Conservation (phyloP, 2,888 invertebrate genomes). For the Lapara coniferarum region DNA sequence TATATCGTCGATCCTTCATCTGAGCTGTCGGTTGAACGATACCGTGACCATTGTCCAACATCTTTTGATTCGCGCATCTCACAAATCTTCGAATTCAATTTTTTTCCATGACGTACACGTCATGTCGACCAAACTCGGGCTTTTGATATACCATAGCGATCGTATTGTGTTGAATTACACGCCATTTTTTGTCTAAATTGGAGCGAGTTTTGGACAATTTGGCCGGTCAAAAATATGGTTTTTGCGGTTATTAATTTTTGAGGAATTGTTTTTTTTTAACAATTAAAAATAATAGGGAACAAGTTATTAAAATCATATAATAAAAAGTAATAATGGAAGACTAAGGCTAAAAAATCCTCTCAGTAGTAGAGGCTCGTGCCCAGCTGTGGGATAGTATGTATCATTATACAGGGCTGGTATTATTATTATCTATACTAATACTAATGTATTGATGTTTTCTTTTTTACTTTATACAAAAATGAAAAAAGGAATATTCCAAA, state of each 20-base stretch:
- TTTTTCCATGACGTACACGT: conserved; percentile 58
- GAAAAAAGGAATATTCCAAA: too few species aligned
- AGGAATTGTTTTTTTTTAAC: not conserved
- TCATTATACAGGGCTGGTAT: too few species aligned
- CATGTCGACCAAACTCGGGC: conserved; percentile 59
- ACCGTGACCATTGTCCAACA: conserved; percentile 81
- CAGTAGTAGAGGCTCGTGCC: too few species aligned
- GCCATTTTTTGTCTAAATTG: conserved; percentile 46
- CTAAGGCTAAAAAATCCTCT: too few species aligned
- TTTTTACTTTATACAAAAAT: too few species aligned
- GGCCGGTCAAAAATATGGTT: not conserved
- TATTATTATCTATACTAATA: too few species aligned
- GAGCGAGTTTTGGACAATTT: conserved; percentile 29
- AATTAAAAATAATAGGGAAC: not conserved
- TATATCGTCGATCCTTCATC: conserved; percentile 65
- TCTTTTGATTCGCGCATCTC: conserved; percentile 73
- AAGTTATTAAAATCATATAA: too few species aligned
- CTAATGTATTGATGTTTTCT: too few species aligned
- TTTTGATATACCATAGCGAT: conserved; percentile 58
- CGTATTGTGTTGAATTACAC: conserved; percentile 60
- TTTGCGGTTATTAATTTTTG: not conserved
- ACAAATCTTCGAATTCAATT: conserved; percentile 57
- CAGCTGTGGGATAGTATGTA: too few species aligned
- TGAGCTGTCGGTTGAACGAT: conserved; percentile 61
- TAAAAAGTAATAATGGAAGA: too few species aligned